phyloP scores from a whole-genome alignment of 2,113 vertebrate species.

The Saimiri boliviensis region DNA sequence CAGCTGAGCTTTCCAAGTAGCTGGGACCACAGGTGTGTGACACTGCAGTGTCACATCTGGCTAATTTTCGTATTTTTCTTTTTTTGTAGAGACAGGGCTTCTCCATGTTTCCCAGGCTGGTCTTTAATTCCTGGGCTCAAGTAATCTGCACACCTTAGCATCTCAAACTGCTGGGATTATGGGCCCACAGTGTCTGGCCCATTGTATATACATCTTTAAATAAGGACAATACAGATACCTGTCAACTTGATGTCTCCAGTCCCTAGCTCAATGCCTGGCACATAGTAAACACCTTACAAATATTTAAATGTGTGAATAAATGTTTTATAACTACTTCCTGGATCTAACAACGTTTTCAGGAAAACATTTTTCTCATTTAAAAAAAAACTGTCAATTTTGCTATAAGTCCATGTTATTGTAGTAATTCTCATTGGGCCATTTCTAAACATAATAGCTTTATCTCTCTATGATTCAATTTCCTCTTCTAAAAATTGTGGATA shows the following conservation, averaged over 20 bases:
- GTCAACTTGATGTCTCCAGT: not conserved
- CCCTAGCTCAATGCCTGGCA: not conserved
- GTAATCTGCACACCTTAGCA: too few relatives aligned
- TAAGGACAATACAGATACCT: not conserved
- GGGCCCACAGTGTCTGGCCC: too few relatives aligned
- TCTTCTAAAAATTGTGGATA: slow-evolving; percentile 34
- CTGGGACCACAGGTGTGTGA: too few relatives aligned
- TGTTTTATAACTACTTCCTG: not conserved
- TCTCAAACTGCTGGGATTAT: too few relatives aligned
- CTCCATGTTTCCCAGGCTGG: too few relatives aligned
- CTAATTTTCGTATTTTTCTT: too few relatives aligned
- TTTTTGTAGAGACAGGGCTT: too few relatives aligned
- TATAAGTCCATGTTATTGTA: not conserved
- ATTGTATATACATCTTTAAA: not conserved
- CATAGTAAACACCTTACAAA: not conserved
- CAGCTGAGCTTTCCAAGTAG: too few relatives aligned
- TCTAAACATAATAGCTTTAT: slow-evolving; percentile 16
- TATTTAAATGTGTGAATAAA: not conserved
- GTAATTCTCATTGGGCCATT: not conserved
- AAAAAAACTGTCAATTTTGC: slow-evolving; percentile 1
- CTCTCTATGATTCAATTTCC: slow-evolving; percentile 52
- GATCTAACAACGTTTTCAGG: not conserved
- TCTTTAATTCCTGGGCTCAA: too few relatives aligned
- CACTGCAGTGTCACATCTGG: too few relatives aligned
- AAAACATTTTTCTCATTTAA: not conserved